These are phyloP conservation scores for Plebejus melissa DNA, from an alignment of 2,888 invertebrate species.

Conservation along the genomic window DNA sequence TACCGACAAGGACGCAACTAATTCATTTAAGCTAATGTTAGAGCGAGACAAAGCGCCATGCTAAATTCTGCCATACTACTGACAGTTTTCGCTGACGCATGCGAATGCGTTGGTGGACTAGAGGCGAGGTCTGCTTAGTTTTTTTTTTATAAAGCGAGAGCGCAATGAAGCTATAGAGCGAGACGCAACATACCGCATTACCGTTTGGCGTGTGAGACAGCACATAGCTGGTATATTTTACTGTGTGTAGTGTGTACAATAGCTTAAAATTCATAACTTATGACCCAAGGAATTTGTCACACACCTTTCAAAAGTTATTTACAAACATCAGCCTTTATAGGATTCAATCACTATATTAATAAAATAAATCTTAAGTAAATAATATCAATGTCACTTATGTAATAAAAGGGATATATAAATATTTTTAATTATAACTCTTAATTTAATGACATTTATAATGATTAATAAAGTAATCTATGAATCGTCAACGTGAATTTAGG, in stretches of 20 bases:
- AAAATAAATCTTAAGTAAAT: not conserved
- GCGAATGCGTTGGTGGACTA: too few species aligned
- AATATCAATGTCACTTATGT: not conserved
- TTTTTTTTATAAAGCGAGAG: not conserved
- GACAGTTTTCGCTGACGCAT: too few species aligned
- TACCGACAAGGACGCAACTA: too few species aligned
- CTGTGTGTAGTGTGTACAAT: not conserved
- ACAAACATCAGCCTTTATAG: constrained; percentile 21
- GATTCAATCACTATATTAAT: constrained; percentile 13
- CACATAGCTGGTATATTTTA: not conserved
- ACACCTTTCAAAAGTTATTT: constrained; percentile 15
- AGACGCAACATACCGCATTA: not conserved
- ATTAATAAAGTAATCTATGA: not conserved
- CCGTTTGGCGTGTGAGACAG: not conserved
- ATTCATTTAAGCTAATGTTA: too few species aligned
- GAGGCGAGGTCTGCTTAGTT: not conserved
- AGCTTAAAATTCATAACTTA: not conserved
- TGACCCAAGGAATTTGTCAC: constrained; percentile 5
- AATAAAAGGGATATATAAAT: constrained; percentile 3
- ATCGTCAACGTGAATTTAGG: constrained; percentile 2
- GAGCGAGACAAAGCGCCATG: too few species aligned
- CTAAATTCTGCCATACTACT: too few species aligned
- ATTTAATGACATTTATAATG: not conserved
- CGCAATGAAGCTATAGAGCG: not conserved
- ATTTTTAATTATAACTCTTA: constrained; percentile 1